These are phyloP conservation scores for Etheostoma perlongum DNA, from an alignment of 2,797 vertebrate genomes.

Conservation along the genomic window DNA sequence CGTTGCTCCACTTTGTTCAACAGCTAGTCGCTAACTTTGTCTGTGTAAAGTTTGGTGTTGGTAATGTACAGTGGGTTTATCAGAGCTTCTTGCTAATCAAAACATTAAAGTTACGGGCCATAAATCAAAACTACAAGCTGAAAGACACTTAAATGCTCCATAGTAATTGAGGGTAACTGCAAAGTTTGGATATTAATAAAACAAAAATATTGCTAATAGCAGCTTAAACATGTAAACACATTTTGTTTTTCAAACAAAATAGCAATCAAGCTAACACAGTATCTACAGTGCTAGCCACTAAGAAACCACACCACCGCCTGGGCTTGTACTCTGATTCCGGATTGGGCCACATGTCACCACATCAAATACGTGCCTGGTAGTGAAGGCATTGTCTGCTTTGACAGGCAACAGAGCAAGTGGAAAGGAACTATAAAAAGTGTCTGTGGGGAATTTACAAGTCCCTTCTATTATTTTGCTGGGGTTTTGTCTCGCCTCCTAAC, in stretches of 20 bases:
- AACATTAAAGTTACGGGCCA: not conserved
- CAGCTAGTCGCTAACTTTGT: not conserved
- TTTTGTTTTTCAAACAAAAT: not conserved
- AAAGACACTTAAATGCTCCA: not conserved
- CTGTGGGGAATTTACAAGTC: conserved; percentile 73
- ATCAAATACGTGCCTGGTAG: conserved; percentile 53
- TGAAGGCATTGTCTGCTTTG: conserved; percentile 63
- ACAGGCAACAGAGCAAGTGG: conserved; percentile 65
- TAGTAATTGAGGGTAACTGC: not conserved
- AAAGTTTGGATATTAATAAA: not conserved
- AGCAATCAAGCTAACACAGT: conserved; percentile 12
- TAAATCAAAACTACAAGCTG: not conserved
- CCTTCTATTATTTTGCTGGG: conserved; percentile 56
- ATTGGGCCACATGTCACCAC: conserved; percentile 29
- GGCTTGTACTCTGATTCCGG: not conserved
- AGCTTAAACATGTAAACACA: conserved; percentile 6
- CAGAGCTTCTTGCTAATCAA: not conserved
- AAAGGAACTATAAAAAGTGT: conserved; percentile 68
- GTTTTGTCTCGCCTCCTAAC: conserved; percentile 65
- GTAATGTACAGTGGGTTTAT: no score
- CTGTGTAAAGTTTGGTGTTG: not conserved
- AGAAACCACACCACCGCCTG: conserved; percentile 6
- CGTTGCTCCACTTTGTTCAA: not conserved
- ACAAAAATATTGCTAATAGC: not conserved
- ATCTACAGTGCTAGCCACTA: conserved; percentile 2